Evolutionary conservation across 2,113 vertebrate genomes (phyloP), one percentile per base, ranked within the genome.

Genomic region (Corythornis madagascariensis): DNA sequence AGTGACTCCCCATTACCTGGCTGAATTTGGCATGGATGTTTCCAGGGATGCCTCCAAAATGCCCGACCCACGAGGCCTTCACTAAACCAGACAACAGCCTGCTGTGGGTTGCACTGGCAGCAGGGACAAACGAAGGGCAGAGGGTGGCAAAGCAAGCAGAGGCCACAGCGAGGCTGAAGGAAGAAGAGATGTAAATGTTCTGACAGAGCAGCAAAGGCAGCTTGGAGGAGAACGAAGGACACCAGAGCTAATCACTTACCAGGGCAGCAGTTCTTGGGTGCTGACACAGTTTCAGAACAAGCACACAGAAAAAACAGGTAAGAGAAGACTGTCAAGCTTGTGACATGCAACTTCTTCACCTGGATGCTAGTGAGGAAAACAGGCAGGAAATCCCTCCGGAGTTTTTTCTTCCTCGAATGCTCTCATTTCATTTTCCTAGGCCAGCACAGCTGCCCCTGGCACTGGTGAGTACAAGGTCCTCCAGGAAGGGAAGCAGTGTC

Each of bases 401-500:
- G 82, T 65, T 82, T 83, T 69, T 52, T 86, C 69, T 95, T 94
- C 88, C 83, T 76, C 86, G 60, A 92, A 89, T 65, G 52, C 26
- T 85, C 55, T 20, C 67, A 73, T 92, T 83, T 87, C 1, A 59
- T 94, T 89, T 93, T 87, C 67, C 38, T 38, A 38, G 38, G 38
- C 38, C 38, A 38, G 38, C 38, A 38, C 38, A 38, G 38, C 38
- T 38, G 38, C 38, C 38, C 38, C 5, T 38, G 38, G 38, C 67
- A 80, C 4, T 77, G 83, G 93, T n/a, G 86, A 80, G 56, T 61
- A 43, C 90, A 90, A 75, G 59, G 86, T 88, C 61, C 77, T 96
- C 86, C 66, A 89, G 74, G 77, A 90, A 93, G 65, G 94, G 91
- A 96, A 94, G 63, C 87, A 83, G 1, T 92, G 64, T 96, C 95